These are phyloP conservation scores for Strix uralensis DNA, from an alignment of 2,113 vertebrate species.

Conservation along the genomic window DNA sequence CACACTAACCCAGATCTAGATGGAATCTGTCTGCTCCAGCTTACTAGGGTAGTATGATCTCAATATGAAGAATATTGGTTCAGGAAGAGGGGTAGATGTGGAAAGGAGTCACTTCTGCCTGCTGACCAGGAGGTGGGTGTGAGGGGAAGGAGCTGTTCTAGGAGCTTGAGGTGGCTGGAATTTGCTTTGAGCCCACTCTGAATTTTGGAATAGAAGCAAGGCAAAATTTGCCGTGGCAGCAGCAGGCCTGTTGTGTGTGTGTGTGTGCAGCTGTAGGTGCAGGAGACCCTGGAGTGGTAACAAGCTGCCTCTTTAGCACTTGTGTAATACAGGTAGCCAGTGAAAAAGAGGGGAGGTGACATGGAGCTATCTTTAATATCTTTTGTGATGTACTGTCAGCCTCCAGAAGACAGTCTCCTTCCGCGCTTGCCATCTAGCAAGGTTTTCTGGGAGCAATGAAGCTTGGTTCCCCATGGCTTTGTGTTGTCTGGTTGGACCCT, in stretches of 20 bases:
- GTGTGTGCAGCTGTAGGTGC: not conserved
- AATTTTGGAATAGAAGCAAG: not conserved
- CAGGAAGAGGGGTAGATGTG: not conserved
- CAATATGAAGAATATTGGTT: not conserved
- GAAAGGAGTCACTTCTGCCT: not conserved
- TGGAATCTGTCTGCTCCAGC: not conserved
- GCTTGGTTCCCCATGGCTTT: not conserved
- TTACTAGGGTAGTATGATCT: not conserved
- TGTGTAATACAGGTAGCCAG: not conserved
- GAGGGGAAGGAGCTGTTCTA: not conserved
- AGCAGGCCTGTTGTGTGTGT: not conserved
- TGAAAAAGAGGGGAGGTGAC: not conserved
- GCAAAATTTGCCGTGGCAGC: not conserved
- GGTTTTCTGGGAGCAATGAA: not conserved
- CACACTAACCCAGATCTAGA: not conserved
- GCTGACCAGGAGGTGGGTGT: not conserved
- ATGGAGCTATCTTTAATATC: not conserved
- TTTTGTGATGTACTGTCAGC: not conserved
- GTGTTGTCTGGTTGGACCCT: not conserved
- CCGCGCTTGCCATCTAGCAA: not conserved
- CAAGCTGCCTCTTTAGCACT: not conserved
- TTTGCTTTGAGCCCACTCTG: not conserved
- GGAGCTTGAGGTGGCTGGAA: not conserved
- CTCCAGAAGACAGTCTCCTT: not conserved
- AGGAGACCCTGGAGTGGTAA: not conserved